These are phyloP conservation scores for Ciconia boyciana DNA, from an alignment of 2,113 vertebrate species.

Conservation along the genomic window DNA sequence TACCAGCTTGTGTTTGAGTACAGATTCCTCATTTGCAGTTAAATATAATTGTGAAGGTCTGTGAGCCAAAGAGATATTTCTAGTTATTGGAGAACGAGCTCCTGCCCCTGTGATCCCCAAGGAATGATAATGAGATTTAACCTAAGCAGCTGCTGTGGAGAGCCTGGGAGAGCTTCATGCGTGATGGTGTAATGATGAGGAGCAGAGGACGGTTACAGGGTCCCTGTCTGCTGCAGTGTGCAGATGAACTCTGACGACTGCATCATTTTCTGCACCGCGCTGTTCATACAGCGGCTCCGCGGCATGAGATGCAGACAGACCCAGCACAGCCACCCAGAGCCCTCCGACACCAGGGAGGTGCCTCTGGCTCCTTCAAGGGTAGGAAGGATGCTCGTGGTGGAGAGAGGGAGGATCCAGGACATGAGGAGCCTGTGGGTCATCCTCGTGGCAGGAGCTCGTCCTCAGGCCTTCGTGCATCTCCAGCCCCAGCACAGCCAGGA, in stretches of 20 bases:
- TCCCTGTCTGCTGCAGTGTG: not conserved
- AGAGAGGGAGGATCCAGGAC: not conserved
- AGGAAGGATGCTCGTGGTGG: fast-evolving
- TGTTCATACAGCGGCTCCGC: not conserved
- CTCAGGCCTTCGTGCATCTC: not conserved
- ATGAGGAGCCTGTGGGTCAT: not conserved
- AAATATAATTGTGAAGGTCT: slow-evolving; percentile 62
- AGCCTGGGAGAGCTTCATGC: not conserved
- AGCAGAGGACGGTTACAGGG: not conserved
- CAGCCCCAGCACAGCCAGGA: not conserved
- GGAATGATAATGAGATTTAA: slow-evolving; percentile 62
- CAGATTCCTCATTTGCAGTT: slow-evolving; percentile 62
- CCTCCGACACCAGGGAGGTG: fast-evolving
- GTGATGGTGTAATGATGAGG: not conserved
- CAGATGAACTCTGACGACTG: not conserved
- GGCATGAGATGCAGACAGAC: fast-evolving
- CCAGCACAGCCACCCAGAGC: fast-evolving
- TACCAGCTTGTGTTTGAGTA: slow-evolving; percentile 55
- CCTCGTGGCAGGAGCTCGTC: not conserved
- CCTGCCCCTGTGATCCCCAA: slow-evolving; percentile 48
- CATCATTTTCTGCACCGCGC: not conserved
- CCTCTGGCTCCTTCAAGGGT: not conserved
- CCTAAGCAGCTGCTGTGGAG: not conserved
- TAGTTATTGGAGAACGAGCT: slow-evolving; percentile 44
- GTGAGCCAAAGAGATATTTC: slow-evolving; percentile 55